Conservation (phyloP, 2,113 vertebrate species). For the Thinocorus orbignyianus region DNA sequence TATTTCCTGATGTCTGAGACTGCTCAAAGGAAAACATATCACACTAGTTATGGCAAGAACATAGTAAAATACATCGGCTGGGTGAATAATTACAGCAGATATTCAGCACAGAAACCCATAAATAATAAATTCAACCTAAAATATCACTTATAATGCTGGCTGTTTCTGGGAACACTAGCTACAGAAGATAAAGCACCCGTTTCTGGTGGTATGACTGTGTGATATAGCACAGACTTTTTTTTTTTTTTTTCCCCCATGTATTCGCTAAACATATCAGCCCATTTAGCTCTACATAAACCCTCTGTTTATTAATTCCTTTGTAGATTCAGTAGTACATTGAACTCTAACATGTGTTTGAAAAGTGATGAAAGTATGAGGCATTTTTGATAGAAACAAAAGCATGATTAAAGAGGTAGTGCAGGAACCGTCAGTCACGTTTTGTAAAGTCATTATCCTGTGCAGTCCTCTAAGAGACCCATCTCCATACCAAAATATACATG, state of each 20-base stretch:
- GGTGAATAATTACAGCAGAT: background rate
- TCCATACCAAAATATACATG: background rate
- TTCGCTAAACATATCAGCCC: background rate
- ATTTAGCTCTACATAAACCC: background rate
- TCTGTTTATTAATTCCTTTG: slow-evolving; percentile 13
- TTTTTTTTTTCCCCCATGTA: background rate
- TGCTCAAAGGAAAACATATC: background rate
- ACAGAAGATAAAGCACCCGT: background rate
- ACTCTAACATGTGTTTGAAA: slow-evolving; percentile 26
- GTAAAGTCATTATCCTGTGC: slow-evolving; percentile 27
- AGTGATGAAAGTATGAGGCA: slow-evolving; percentile 22
- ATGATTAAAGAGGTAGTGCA: slow-evolving; percentile 52
- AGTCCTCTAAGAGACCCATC: slow-evolving; percentile 29
- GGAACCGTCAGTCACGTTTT: slow-evolving; percentile 55
- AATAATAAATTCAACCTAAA: background rate
- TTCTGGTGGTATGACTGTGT: background rate
- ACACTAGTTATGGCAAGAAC: background rate
- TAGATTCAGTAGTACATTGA: slow-evolving; percentile 14
- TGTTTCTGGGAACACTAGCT: background rate
- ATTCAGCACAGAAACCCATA: background rate
- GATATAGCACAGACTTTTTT: background rate
- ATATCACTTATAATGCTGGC: background rate
- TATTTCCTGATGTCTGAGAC: background rate
- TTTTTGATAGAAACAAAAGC: slow-evolving; percentile 53
- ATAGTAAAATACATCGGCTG: background rate